Evolutionary conservation across 1,140 invertebrate genomes (phyloP), one percentile per base, ranked within the genome.

Genomic region (Meloidogyne chitwoodi): DNA sequence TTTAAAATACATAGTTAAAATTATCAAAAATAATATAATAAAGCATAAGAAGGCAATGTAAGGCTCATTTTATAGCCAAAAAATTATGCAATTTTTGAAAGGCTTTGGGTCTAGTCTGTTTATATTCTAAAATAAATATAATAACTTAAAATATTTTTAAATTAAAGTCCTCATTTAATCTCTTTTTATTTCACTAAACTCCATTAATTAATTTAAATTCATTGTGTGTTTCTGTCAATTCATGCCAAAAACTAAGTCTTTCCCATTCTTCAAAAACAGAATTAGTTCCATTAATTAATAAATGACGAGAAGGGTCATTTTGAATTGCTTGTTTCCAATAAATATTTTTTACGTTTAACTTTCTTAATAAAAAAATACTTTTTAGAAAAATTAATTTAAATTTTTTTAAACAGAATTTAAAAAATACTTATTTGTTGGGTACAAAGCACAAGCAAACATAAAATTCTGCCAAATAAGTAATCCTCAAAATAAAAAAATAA

Each of bases 401-500:
- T 99, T 97, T 24, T 88, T 85, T 41, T 87, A 86, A 0, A 98
- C 93, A 14, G 90, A 91, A 2, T 82, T 66, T 2, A 98, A 88
- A 88, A 95, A 98, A 12, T 89, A 85, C 0, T 88, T 77, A 71
- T 91, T 90, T 0, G 91, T 90, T 6, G 95, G 96, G 89, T 99
- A 99, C 91, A 99, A 93, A 8, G 92, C 90, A 87, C 94, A 98
- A 0, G 96, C 96, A 88, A 98, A 99, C 92, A 98, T 96, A 78
- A 98, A 92, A 88, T 99, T 94, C 29, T 86, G 85, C 77, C 82
- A 87, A 2, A 83, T 41, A 8, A 82, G 68, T 19, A 82, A 68
- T 2, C 83, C 81, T 19, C 27, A 73, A 34, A 10, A 27, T 24
- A 70, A 22, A 14, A 2, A n/a, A 11, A 34, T 65, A 19, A 19